These are phyloP conservation scores for Galago senegalensis DNA, from an alignment of 2,797 vertebrate genomes.

Conservation along the genomic window DNA sequence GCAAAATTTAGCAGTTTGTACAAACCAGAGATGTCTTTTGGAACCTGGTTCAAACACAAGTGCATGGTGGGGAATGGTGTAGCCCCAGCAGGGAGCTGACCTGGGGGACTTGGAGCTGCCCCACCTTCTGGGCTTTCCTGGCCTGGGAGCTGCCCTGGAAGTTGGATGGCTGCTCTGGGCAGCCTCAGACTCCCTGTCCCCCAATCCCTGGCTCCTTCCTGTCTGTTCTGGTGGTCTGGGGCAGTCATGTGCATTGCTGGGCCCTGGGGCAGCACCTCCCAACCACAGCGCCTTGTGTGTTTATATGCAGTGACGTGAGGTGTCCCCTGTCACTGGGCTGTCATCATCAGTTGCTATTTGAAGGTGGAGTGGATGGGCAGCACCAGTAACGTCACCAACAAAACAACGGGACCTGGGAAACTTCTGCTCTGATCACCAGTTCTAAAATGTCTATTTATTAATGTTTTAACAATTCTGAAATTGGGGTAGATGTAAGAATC, in stretches of 20 bases:
- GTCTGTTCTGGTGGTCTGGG: neutral
- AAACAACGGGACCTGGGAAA: fast-evolving
- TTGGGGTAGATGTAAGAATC: neutral
- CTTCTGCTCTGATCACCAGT: fast-evolving
- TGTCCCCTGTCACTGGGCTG: fast-evolving
- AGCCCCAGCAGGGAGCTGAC: neutral
- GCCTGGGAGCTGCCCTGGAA: neutral
- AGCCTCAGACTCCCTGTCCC: too few species aligned
- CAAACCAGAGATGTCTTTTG: neutral
- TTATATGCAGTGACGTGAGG: neutral
- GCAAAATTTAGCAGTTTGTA: neutral
- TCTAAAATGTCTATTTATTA: neutral
- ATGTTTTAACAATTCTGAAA: too few species aligned
- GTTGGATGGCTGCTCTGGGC: fast-evolving
- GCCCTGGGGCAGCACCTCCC: too few species aligned
- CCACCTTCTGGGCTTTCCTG: neutral
- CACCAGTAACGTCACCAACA: fast-evolving
- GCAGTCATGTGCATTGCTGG: fast-evolving
- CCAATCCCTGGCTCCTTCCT: fast-evolving
- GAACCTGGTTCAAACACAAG: neutral
- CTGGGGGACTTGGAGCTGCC: fast-evolving
- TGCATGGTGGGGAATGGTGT: too few species aligned
- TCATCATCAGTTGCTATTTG: neutral
- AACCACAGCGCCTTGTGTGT: fast-evolving
- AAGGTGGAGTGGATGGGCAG: neutral